phyloP scores from a whole-genome alignment of 2,797 vertebrate species.

The Notolabrus celidotus region DNA sequence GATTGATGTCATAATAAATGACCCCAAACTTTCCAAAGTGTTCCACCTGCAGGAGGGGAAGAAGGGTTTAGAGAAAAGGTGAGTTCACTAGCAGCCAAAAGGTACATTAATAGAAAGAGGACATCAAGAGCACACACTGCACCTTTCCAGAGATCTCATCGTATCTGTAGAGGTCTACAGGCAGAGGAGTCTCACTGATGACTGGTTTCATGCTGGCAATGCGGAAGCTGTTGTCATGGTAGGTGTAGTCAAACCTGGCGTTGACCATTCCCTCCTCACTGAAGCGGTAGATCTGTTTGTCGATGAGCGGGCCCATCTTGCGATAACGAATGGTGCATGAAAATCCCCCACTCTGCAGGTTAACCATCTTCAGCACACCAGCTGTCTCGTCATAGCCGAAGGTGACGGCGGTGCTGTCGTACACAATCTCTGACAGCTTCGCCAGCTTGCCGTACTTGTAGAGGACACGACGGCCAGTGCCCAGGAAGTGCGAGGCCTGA shows the following conservation, averaged over 20 bases:
- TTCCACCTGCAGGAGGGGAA: conserved; percentile 83
- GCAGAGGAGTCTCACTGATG: conserved; percentile 97
- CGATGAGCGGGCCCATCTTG: conserved; percentile 96
- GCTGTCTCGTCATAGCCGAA: conserved; percentile 98
- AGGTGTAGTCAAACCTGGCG: conserved; percentile 97
- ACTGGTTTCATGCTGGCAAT: conserved; percentile 98
- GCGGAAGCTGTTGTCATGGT: conserved; percentile 98
- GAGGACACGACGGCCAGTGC: conserved; percentile 96
- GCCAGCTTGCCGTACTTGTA: conserved; percentile 98
- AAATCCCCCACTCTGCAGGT: conserved; percentile 96
- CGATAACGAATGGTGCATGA: conserved; percentile 98
- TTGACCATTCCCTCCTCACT: conserved; percentile 99
- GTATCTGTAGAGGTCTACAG: conserved; percentile 97
- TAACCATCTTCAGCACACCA: conserved; percentile 98
- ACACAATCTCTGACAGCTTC: conserved; percentile 95
- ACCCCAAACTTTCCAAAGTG: conserved; percentile 99
- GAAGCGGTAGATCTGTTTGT: conserved; percentile 99
- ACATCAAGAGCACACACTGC: not conserved
- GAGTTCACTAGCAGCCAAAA: not conserved
- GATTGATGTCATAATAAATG: conserved; percentile 99
- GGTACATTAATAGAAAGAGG: not conserved
- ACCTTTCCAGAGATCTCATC: conserved; percentile 91
- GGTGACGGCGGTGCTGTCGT: conserved; percentile 97
- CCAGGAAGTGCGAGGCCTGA: conserved; percentile 92
- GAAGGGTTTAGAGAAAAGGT: conserved; percentile 18